These are phyloP conservation scores for Mesocentrotus franciscanus DNA, from an alignment of 53 echinoderm and acorn worm species.

Conservation along the genomic window DNA sequence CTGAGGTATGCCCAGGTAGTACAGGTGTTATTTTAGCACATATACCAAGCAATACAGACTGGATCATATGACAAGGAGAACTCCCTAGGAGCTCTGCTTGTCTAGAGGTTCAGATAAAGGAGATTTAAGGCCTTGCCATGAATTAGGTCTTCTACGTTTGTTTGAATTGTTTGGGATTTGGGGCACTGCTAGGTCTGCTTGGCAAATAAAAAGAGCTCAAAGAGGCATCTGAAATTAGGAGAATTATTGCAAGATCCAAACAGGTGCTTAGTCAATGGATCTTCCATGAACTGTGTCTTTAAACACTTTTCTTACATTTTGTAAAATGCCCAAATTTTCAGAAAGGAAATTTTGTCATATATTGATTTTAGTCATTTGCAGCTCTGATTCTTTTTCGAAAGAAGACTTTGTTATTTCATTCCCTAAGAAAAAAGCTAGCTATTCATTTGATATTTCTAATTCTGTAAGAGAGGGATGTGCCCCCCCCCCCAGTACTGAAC, in stretches of 20 bases:
- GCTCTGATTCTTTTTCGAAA: not conserved
- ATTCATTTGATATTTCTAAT: not conserved
- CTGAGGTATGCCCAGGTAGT: not conserved
- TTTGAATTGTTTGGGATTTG: not conserved
- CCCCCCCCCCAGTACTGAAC: not conserved
- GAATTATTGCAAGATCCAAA: not conserved
- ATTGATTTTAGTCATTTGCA: not conserved
- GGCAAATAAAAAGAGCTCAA: not conserved
- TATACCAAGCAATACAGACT: conserved; percentile 29
- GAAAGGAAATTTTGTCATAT: not conserved
- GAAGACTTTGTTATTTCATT: not conserved
- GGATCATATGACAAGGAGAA: not conserved
- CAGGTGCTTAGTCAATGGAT: not conserved
- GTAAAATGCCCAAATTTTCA: not conserved
- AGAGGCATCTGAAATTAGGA: not conserved
- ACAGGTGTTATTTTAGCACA: conserved; percentile 47
- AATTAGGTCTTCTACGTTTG: not conserved
- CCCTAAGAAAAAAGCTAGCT: not conserved
- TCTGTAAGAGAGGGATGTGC: not conserved
- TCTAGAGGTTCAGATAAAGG: not conserved
- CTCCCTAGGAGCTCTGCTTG: not conserved
- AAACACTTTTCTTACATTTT: not conserved
- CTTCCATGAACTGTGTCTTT: not conserved
- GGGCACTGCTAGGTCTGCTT: not conserved
- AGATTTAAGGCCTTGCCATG: not conserved